Evolutionary conservation across 2,888 invertebrate genomes (phyloP), one percentile per base, ranked within the genome.

Genomic region (Agriopis leucophaearia): DNA sequence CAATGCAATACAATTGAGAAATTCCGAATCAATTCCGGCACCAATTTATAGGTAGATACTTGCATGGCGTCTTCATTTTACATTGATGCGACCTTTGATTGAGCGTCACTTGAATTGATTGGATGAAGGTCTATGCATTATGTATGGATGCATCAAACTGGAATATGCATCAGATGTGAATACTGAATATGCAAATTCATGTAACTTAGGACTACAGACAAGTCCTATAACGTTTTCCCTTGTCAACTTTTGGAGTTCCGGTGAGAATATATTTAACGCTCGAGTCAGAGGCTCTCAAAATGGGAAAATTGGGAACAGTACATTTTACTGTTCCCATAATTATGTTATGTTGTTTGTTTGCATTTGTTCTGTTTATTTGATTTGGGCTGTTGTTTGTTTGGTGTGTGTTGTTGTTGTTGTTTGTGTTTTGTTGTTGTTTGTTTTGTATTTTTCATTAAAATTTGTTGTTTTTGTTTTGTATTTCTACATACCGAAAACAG

Each of bases 101-200:
- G 56, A 59, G 62, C 69, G 64, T 61, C 60, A 59, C 63, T 70
- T 55, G 71, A 52, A 16, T 59, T 70, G 64, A 74, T 72, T 73
- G 70, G 27, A 69, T 60, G 61, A 61, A 61, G 67, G 63, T 52
- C 64, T 63, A 48, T 67, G 51, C 62, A 73, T 75, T 65, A 71
- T 76, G 77, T 71, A 74, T 75, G 68, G 66, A 78, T 74, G 66
- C 64, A 69, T 70, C 44, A 70, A 73, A 68, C 18, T 61, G 54
- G 69, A 74, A 74, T 74, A 65, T 77, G 62, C 69, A 75, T 72
- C 63, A 64, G 73, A 74, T 72, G 55, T 56, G 18, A 15, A 45
- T 45, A 44, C 10, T 36, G 12, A 57, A 57, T 57, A 48, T 58
- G 58, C 48, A 58, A 38, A 58, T 58, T 58, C 8, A 2, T 16